Evolutionary conservation across 2,797 vertebrate genomes (phyloP), one percentile per base, ranked within the genome.

Genomic region (Phataginus tricuspis): DNA sequence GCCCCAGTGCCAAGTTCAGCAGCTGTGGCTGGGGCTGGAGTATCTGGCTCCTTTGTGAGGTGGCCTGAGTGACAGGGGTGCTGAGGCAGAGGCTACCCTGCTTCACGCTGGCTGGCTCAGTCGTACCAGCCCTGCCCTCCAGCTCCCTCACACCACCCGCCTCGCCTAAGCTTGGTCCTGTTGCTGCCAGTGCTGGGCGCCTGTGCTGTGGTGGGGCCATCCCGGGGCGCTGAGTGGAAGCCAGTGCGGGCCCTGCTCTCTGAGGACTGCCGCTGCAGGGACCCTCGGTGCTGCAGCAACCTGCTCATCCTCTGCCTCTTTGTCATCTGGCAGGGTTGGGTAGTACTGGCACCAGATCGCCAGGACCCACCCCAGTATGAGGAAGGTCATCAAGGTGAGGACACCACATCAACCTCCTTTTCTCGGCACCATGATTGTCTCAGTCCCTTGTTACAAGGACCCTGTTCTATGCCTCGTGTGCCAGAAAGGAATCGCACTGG

Each of bases 281-380:
- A 96, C 57, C 96, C 91, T 66, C 61, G 83, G 69, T 97, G 97
- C 86, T 95, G 74, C 1, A 75, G 97, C 61, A 98, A 97, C 84
- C 86, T 97, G 51, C 79, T 98, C 4, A 39, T 97, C 82, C 51
- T 96, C 83, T 97, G 97, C 75, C 97, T 98, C 61, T 96, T 98
- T 91, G 83, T 97, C 39, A 89, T 96, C 94, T 97, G 97, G 96
- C 97, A 96, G 84, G 84, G 39, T 96, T 27, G 79, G 23, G 80
- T 94, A 82, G 55, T 95, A 2, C 39, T 96, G 97, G 95, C 31
- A 72, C 16, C 42, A 31, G 15, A 6, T 80, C 78, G 90, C 45
- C 55, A 96, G 91, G 96, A 92, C n/a, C 6, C 42, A 19, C 10
- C 19, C 23, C 78, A 77, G 74, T 21, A 92, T 14, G 75, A 96